A percentile compares a stretch with the other conserved stretches of the same genome.
Evolutionary conservation across 2,888 invertebrate genomes (phyloP).

Genomic region (Scaeva pyrastri): DNA sequence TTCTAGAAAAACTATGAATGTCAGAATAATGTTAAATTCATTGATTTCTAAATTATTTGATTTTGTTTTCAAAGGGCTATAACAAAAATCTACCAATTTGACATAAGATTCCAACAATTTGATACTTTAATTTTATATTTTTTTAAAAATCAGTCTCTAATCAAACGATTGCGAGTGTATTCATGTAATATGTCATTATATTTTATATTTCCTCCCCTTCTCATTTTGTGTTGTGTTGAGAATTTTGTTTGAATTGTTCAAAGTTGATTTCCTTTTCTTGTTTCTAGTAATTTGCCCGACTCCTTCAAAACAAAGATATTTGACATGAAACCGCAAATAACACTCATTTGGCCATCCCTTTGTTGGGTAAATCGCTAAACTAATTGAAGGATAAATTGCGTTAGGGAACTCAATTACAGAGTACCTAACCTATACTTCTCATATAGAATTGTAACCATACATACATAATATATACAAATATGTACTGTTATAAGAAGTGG

Average conservation of each 20-base stretch:
- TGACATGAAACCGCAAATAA: constrained; percentile 60
- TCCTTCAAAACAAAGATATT: neutral
- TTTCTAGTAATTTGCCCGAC: constrained; percentile 51
- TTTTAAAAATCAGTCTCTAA: neutral
- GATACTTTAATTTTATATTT: neutral
- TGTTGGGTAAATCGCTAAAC: constrained; percentile 32
- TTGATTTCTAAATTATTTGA: too few species aligned
- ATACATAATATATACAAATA: neutral
- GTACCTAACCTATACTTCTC: neutral
- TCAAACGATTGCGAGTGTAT: neutral
- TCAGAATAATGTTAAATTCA: too few species aligned
- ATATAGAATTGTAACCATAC: neutral
- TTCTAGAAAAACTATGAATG: too few species aligned
- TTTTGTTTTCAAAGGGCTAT: too few species aligned
- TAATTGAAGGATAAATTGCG: constrained; percentile 61
- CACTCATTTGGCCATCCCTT: constrained; percentile 40
- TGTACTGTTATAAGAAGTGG: neutral
- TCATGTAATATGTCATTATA: constrained; percentile 30
- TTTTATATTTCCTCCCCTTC: constrained; percentile 13
- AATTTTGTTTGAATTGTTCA: constrained; percentile 53
- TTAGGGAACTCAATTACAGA: constrained; percentile 53
- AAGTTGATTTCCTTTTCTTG: constrained; percentile 67
- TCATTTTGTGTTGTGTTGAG: neutral
- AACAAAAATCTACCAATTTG: too few species aligned
- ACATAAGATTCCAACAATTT: too few species aligned